A percentile compares a stretch with the other conserved stretches of the same genome.
These are phyloP conservation scores for Fulmarus glacialis DNA, from an alignment of 2,113 vertebrate genomes.

Conservation along the genomic window DNA sequence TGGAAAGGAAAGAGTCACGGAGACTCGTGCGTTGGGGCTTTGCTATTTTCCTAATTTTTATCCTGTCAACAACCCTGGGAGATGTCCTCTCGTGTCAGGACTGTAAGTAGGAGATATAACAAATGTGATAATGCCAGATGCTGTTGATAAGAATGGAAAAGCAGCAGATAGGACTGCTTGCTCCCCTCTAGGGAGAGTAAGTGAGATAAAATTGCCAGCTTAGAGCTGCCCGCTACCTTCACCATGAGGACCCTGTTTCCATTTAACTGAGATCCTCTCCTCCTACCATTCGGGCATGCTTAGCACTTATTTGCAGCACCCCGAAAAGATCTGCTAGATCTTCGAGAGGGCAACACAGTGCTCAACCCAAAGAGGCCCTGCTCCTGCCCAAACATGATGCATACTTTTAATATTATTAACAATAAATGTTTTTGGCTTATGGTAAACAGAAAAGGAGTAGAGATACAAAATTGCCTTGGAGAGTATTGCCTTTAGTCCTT, in stretches of 20 bases:
- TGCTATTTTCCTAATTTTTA: neutral
- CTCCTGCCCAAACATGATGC: accelerated
- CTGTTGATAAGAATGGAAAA: neutral
- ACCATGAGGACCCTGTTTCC: neutral
- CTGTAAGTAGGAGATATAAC: neutral
- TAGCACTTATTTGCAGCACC: neutral
- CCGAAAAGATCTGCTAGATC: neutral
- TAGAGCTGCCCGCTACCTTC: neutral
- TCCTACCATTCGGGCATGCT: neutral
- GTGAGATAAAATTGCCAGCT: neutral
- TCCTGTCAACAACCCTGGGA: neutral
- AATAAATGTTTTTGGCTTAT: accelerated
- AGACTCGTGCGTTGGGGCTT: accelerated
- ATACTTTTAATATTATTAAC: neutral
- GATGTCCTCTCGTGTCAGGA: neutral
- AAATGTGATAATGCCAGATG: constrained; percentile 23
- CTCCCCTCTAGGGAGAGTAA: neutral
- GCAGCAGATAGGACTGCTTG: neutral
- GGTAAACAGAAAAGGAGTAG: neutral
- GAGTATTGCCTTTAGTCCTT: neutral
- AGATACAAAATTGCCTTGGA: neutral
- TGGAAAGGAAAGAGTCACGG: neutral
- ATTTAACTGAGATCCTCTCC: neutral
- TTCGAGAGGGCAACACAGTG: neutral
- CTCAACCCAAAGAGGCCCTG: neutral